Evolutionary conservation across 2,113 vertebrate species (phyloP).

Genomic region (Amphilophus citrinellus): DNA sequence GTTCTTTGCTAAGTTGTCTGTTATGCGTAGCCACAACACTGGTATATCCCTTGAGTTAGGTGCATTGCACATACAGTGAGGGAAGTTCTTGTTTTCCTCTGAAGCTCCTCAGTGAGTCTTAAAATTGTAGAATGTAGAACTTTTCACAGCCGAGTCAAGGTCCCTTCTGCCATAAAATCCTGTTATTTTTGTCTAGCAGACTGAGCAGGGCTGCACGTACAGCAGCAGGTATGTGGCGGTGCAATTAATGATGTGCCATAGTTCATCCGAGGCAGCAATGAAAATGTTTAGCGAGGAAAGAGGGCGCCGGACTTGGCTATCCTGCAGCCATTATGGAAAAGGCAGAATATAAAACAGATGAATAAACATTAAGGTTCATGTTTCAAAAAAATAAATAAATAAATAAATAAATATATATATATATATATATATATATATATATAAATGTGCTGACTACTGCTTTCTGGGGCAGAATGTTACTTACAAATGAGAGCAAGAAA

Average conservation of each 20-base stretch:
- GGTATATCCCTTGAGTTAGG: no score
- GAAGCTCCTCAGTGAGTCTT: neutral
- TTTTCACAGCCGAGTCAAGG: slow-evolving; percentile 23
- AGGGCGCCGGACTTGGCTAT: neutral
- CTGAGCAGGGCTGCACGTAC: slow-evolving; percentile 9
- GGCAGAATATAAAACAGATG: slow-evolving; percentile 35
- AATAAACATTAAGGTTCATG: slow-evolving; percentile 36
- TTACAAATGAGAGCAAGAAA: neutral
- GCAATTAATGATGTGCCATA: slow-evolving; percentile 51
- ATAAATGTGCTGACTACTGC: neutral
- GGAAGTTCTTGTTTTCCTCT: neutral
- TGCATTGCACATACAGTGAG: neutral
- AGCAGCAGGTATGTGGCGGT: slow-evolving; percentile 34
- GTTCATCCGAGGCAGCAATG: slow-evolving; percentile 42
- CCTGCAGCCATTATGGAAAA: slow-evolving; percentile 16
- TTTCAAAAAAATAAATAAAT: neutral
- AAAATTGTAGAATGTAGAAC: slow-evolving; percentile 15
- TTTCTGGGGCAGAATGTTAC: neutral
- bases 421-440: neutral
- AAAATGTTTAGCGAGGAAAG: slow-evolving; percentile 37
- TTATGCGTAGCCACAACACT: no score
- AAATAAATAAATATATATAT: neutral
- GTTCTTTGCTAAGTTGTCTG: no score
- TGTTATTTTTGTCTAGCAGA: slow-evolving; percentile 30
- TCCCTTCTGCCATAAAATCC: slow-evolving; percentile 27